Percentiles rank a stretch among this genome's conserved stretches.
Conservation (phyloP, 2,888 invertebrate genomes). For the Archaeoteleia sp. region DNA sequence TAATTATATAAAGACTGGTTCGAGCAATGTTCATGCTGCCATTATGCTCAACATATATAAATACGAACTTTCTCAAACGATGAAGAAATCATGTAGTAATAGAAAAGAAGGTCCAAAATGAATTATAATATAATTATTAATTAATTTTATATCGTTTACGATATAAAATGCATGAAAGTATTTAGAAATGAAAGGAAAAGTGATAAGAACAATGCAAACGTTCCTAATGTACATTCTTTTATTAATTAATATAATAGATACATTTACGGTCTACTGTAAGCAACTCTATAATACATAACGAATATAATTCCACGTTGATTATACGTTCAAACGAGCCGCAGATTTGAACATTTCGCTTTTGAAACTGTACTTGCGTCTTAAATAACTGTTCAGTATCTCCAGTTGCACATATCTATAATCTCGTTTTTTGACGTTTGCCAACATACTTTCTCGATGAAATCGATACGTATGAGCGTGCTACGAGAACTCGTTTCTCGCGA, state of each 20-base stretch:
- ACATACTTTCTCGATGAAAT: conserved; percentile 60
- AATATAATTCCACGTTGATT: neutral
- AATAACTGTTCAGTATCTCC: conserved; percentile 47
- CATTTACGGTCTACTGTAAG: conserved; percentile 9
- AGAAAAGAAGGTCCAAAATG: too few species aligned
- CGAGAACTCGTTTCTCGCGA: conserved; percentile 46
- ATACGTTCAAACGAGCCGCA: conserved; percentile 4
- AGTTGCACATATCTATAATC: conserved; percentile 47
- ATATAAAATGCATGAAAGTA: too few species aligned
- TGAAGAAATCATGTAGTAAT: conserved; percentile 12
- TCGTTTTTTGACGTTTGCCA: conserved; percentile 37
- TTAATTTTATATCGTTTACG: too few species aligned
- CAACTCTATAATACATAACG: conserved; percentile 16
- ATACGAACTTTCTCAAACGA: conserved; percentile 29
- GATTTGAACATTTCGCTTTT: conserved; percentile 15
- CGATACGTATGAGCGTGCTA: conserved; percentile 51
- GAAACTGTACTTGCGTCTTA: conserved; percentile 40
- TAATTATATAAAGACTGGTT: conserved; percentile 33
- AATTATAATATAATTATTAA: too few species aligned
- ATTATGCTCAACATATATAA: conserved; percentile 17
- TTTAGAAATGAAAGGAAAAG: neutral
- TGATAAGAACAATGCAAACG: conserved; percentile 7
- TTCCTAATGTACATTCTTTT: conserved; percentile 19
- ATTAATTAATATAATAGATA: conserved; percentile 20
- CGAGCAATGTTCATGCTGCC: neutral